These are phyloP conservation scores for Graphium colonna DNA, from an alignment of 2,888 invertebrate species.

Conservation along the genomic window DNA sequence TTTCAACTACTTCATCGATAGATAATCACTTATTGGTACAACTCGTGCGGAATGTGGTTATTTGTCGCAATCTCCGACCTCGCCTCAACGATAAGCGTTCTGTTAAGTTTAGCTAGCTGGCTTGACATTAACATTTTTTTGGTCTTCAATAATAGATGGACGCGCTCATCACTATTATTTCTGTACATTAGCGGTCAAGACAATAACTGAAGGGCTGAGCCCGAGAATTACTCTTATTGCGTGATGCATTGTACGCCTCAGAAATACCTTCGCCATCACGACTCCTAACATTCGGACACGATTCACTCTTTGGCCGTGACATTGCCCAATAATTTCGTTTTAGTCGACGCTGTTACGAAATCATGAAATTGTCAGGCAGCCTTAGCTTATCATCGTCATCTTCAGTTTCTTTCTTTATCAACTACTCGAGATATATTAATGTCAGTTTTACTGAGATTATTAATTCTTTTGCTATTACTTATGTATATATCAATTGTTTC, in stretches of 20 bases:
- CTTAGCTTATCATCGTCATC: constrained; percentile 10
- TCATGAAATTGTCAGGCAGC: constrained; percentile 29
- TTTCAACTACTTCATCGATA: background rate
- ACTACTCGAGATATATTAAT: no score
- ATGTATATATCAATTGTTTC: background rate
- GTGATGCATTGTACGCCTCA: constrained; percentile 46
- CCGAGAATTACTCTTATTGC: constrained; percentile 60
- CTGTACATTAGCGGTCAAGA: constrained; percentile 56
- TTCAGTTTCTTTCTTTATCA: background rate
- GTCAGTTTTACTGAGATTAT: no score
- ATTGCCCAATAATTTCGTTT: constrained; percentile 59
- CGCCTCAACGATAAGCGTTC: no score
- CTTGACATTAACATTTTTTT: constrained; percentile 29
- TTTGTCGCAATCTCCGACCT: background rate
- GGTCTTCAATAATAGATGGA: constrained; percentile 36
- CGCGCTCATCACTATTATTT: constrained; percentile 40
- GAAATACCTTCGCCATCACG: constrained; percentile 65
- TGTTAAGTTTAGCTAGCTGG: background rate
- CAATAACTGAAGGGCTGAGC: constrained; percentile 54
- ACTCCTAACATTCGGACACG: constrained; percentile 49
- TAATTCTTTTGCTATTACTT: no score
- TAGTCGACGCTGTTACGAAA: constrained; percentile 48
- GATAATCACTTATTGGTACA: background rate
- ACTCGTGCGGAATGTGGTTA: background rate
- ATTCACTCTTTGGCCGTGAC: constrained; percentile 62